Evolutionary conservation across 1,140 invertebrate species (phyloP).

Genomic region (Scaptomyza montana): DNA sequence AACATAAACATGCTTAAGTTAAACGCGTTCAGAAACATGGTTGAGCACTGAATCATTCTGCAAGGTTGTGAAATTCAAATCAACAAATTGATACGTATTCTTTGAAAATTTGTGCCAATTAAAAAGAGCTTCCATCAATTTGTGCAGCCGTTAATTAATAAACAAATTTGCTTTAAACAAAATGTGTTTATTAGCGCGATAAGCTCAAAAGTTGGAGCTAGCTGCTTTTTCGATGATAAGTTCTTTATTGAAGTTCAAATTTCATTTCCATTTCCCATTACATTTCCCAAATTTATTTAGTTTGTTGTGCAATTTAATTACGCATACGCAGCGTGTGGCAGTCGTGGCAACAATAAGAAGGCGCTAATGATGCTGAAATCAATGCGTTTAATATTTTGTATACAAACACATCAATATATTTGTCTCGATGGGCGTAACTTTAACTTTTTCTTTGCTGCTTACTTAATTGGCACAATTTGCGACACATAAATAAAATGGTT

Average conservation of each 20-base stretch:
- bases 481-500: not conserved
- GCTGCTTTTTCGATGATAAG: not conserved
- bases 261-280: no score
- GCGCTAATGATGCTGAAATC: constrained; percentile 54
- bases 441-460: no score
- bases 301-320: constrained; percentile 46
- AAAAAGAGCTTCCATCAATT: not conserved
- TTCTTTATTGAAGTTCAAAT: constrained; percentile 20
- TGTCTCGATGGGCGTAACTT: not conserved
- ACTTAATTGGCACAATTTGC: constrained; percentile 43
- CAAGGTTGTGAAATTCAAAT: constrained; percentile 37
- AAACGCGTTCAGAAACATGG: constrained; percentile 12
- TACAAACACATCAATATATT: not conserved
- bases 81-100: not conserved
- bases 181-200: constrained; percentile 49
- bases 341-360: constrained; percentile 27
- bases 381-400: constrained; percentile 41
- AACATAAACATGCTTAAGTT: constrained; percentile 6
- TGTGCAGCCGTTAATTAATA: constrained; percentile 8
- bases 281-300: not conserved
- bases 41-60: not conserved
- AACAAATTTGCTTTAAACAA: constrained; percentile 17
- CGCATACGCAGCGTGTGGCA: constrained; percentile 42
- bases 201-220: constrained; percentile 6
- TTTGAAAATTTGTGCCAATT: not conserved